Base-by-base conservation (phyloP, 1,140 invertebrate species). In the Anoplolepis gracilipes region DNA sequence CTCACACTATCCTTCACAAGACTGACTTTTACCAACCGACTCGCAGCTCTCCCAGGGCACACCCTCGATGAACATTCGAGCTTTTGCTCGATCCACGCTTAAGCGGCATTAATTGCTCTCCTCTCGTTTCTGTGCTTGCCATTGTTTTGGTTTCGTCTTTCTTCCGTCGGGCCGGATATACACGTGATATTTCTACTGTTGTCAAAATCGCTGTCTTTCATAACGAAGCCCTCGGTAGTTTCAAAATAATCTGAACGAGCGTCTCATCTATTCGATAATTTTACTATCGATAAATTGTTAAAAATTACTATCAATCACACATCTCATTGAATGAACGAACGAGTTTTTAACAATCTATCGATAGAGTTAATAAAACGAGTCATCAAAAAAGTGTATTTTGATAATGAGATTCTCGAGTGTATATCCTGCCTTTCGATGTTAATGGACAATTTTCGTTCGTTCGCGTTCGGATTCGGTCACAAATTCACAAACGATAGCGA, bases 1-100 rank as follows among this genome's bases (percentile, higher is more conserved):
- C 65, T 39, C 81, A 70, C 64, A 76, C 25, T 79, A 89, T 81
- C 65, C 75, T 86, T 76, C 88, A 59, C 67, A 90, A 90, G 88
- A 90, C 87, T 90, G 88, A 90, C 87, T 86, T 88, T 82, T 73
- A 88, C 88, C 81, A 69, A 85, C 70, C 39, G 59, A 84, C 72
- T 79, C 53, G 67, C 75, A 69, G 61, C 42, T 77, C 67, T 69
- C 28, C 86, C 69, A 53, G 70, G 64, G 49, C 55, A 59, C 72
- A 39, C 59, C 82, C 88, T 86, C 87, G 87, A 88, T 62, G 69
- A 75, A 89, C 87, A 72, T 75, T 85, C 59, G 67, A 79, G 65
- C 61, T 55, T 30, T 70, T 77, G 72, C 53, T 67, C 67, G 42
- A 67, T 84, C 81, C 87, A 69, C 87, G 73, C 82, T 84, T 76